phyloP scores from a whole-genome alignment of 1,140 invertebrate genomes.

The Augochlora pura region DNA sequence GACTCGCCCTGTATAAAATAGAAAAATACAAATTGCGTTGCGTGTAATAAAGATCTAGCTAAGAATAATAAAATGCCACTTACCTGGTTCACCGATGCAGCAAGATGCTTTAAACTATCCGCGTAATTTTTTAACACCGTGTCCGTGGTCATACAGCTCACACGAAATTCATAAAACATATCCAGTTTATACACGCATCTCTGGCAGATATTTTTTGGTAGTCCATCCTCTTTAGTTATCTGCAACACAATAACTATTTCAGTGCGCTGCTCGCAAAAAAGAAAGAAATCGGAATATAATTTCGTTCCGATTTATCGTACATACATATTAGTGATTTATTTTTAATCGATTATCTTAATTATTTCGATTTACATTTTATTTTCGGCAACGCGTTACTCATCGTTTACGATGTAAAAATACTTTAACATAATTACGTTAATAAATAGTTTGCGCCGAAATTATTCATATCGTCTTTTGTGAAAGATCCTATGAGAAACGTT shows the following conservation, averaged over 20 bases:
- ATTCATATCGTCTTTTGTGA: too few relatives aligned
- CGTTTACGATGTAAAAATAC: too few relatives aligned
- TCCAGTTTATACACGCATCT: slow-evolving; percentile 84
- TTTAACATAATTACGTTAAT: too few relatives aligned
- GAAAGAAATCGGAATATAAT: background rate
- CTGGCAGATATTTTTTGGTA: slow-evolving; percentile 87
- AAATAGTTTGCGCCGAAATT: too few relatives aligned
- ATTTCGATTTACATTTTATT: background rate
- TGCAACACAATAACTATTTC: slow-evolving; percentile 66
- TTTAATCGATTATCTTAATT: background rate
- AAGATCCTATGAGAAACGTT: too few relatives aligned
- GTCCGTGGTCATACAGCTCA: slow-evolving; percentile 83
- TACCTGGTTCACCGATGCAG: slow-evolving; percentile 84
- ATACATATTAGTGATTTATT: background rate
- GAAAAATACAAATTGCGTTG: too few relatives aligned
- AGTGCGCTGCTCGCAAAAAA: background rate
- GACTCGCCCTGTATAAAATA: too few relatives aligned
- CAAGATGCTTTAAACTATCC: slow-evolving; percentile 84
- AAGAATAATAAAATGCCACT: slow-evolving; percentile 17
- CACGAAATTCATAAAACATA: slow-evolving; percentile 85
- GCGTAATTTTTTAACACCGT: slow-evolving; percentile 85
- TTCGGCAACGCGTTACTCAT: too few relatives aligned
- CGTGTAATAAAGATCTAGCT: too few relatives aligned
- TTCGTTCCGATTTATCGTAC: background rate
- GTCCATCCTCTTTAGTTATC: slow-evolving; percentile 86